Percentiles rank a stretch among this genome's conserved stretches.
Conservation (phyloP, 2,888 invertebrate species). For the Baronia brevicornis region DNA sequence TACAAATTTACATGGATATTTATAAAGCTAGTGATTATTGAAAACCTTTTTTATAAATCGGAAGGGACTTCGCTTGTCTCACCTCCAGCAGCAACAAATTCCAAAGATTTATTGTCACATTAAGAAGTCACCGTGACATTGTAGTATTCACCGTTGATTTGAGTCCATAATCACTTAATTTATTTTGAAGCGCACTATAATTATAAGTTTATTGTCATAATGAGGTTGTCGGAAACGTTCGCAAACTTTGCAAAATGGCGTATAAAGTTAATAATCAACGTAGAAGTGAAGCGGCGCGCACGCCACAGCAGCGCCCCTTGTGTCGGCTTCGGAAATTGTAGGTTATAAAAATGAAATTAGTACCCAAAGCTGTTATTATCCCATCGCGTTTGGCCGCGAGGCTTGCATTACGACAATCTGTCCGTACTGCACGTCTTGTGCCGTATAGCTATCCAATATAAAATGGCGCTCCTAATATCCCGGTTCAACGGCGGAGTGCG, state of each 20-base stretch:
- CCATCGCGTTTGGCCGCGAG: slow-evolving; percentile 74
- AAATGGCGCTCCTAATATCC: slow-evolving; percentile 76
- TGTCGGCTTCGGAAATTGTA: slow-evolving; percentile 75
- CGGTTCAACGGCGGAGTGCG: slow-evolving; percentile 66
- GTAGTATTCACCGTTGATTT: slow-evolving; percentile 60
- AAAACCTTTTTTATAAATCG: too few species aligned
- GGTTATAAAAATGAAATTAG: slow-evolving; percentile 77
- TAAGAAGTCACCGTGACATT: slow-evolving; percentile 60
- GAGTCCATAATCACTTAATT: slow-evolving; percentile 71
- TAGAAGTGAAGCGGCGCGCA: slow-evolving; percentile 68
- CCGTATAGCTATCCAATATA: slow-evolving; percentile 75
- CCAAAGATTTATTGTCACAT: too few species aligned
- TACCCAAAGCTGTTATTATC: slow-evolving; percentile 75
- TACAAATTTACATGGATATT: too few species aligned
- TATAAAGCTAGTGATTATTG: too few species aligned
- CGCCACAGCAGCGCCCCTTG: slow-evolving; percentile 73
- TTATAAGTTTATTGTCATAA: slow-evolving; percentile 69
- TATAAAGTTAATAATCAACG: slow-evolving; percentile 74
- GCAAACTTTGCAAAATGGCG: slow-evolving; percentile 73
- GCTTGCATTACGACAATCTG: slow-evolving; percentile 76
- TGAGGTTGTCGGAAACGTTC: slow-evolving; percentile 66
- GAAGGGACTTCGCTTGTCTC: too few species aligned
- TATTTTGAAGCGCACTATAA: slow-evolving; percentile 63
- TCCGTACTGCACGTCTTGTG: slow-evolving; percentile 75
- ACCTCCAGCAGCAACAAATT: too few species aligned